phyloP scores from a whole-genome alignment of 1,140 invertebrate genomes.

The Pseudomyrmex concolor region DNA sequence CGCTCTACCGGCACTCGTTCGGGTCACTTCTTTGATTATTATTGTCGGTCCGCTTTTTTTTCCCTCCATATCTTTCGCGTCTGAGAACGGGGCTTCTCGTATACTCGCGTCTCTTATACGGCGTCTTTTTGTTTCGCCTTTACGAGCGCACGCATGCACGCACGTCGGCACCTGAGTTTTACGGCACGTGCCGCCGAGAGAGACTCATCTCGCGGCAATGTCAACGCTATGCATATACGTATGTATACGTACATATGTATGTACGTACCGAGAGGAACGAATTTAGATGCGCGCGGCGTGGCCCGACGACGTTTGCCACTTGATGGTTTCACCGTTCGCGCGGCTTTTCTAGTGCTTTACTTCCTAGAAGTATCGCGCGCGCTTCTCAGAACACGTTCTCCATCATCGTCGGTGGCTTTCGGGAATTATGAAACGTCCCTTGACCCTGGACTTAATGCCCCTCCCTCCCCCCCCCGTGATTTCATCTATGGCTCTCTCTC shows the following conservation, averaged over 20 bases:
- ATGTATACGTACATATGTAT: conserved; percentile 47
- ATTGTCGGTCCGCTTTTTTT: conserved; percentile 58
- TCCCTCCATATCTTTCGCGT: conserved; percentile 2
- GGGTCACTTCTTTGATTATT: conserved; percentile 69
- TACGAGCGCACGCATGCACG: conserved; percentile 61
- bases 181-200: conserved; percentile 67
- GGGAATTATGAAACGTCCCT: conserved; percentile 30
- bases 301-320: conserved; percentile 50
- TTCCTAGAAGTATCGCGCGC: conserved; percentile 35
- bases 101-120: conserved; percentile 2
- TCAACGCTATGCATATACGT: conserved; percentile 32
- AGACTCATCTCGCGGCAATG: conserved; percentile 15
- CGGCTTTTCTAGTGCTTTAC: conserved; percentile 54
- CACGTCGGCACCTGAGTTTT: conserved; percentile 67
- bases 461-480: neutral
- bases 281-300: conserved; percentile 68
- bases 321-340: conserved; percentile 10
- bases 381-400: conserved; percentile 48
- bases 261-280: conserved; percentile 43
- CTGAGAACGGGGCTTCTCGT: conserved; percentile 4
- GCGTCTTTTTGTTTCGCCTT: conserved; percentile 53
- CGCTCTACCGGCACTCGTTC: conserved; percentile 56
- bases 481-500: conserved; percentile 9
- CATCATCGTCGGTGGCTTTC: conserved; percentile 14
- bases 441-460: conserved; percentile 28